Base-by-base conservation (phyloP, 2,797 vertebrate genomes). In the Pithecia hirsuta region DNA sequence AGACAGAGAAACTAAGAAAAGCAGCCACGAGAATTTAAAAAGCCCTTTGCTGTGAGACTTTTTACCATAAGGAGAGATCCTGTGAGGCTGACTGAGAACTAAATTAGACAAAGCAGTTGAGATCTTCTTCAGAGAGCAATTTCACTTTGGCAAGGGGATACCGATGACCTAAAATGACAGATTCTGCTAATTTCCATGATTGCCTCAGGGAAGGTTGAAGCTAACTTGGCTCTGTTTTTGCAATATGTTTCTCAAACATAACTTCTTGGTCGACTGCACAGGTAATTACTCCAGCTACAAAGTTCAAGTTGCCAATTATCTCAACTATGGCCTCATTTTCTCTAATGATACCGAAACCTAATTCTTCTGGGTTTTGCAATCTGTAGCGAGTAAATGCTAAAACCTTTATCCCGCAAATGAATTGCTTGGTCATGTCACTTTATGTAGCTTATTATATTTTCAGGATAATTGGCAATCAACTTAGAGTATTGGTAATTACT, bases 191-290 rank as follows among this genome's bases (percentile, higher is more conserved):
- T 97, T 97, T 97, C 20, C 76, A 39, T 95, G 79, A 95, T 96
- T 83, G 95, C 92, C 33, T 96, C 75, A 67, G 95, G 96, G 92
- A 97, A 95, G 46, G 50, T 83, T 87, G 85, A 93, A n/a, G 52
- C 26, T n/a, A 67, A 97, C 57, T 78, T 96, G 88, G 70, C 92
- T 97, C 86, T 83, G 91, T 57, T 96, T 97, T 96, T 75, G 61
- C 90, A 97, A 82, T 97, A 97, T 95, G 88, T 97, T 98, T 98
- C 93, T 96, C 86, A 92, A 97, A 93, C 50, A 78, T 75, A 95
- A 94, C 97, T 97, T 95, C 64, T 96, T 94, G 97, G 90, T 93
- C 93, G 88, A 39, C 36, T 97, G 95, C 93, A 96, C 85, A 96
- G 91, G 95, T 96, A 93, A 95, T 98, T 97, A 96, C 55, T 90